phyloP scores from a whole-genome alignment of 2,113 vertebrate species.

The Acrocephalus kingi region DNA sequence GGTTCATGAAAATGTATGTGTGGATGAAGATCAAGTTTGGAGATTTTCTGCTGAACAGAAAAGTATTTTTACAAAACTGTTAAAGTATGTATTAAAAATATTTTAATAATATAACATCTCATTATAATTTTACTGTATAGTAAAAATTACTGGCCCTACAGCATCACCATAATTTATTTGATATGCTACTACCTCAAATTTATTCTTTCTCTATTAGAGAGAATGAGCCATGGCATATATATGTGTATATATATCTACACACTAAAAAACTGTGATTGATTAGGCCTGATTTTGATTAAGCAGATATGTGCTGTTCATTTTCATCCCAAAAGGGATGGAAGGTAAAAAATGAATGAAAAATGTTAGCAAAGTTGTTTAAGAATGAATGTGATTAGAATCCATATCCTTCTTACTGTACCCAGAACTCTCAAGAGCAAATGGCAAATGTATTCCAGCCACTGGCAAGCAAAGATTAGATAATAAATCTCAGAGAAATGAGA shows the following conservation, averaged over 20 bases:
- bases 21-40: not conserved
- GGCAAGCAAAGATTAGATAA: conserved; percentile 29
- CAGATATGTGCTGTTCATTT: not conserved
- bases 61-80: not conserved
- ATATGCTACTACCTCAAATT: not conserved
- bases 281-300: not conserved
- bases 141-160: not conserved
- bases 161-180: not conserved
- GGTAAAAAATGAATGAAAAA: conserved; percentile 5
- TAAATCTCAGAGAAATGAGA: conserved; percentile 20
- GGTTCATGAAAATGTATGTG: not conserved
- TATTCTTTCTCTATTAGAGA: not conserved
- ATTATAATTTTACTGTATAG: not conserved
- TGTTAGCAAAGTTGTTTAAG: not conserved
- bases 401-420: not conserved
- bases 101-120: not conserved
- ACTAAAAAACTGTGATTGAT: not conserved
- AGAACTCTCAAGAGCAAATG: conserved; percentile 3
- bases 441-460: conserved; percentile 15
- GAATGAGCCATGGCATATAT: not conserved
- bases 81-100: not conserved
- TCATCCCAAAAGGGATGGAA: not conserved
- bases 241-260: not conserved
- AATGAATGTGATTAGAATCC: not conserved
- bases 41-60: not conserved